phyloP scores from a whole-genome alignment of 1,140 invertebrate species.

The Thereuonema tuberculata region DNA sequence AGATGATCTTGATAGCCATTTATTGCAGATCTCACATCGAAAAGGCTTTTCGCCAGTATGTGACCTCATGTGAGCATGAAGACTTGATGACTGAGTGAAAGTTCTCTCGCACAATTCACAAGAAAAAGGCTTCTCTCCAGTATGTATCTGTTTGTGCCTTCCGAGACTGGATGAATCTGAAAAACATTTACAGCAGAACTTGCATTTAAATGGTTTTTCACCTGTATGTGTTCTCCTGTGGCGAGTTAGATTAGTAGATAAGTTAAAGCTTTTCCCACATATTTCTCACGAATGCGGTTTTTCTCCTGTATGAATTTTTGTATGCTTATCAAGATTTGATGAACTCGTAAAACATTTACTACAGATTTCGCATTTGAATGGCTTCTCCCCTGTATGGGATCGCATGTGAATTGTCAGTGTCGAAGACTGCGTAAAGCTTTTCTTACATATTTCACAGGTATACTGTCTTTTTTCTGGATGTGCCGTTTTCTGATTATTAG shows the following conservation, averaged over 20 bases:
- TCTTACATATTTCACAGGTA: too few species aligned
- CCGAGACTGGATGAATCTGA: not conserved
- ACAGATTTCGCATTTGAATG: not conserved
- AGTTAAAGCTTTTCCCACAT: not conserved
- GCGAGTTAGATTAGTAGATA: not conserved
- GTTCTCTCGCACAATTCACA: not conserved
- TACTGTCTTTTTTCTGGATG: too few species aligned
- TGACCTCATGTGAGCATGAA: not conserved
- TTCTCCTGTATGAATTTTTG: not conserved
- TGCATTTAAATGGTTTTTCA: not conserved
- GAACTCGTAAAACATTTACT: not conserved
- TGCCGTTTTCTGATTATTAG: too few species aligned
- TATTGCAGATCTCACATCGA: not conserved
- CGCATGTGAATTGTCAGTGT: too few species aligned
- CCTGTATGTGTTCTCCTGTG: not conserved
- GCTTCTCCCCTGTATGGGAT: too few species aligned
- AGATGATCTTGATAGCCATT: too few species aligned
- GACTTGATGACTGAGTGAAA: not conserved
- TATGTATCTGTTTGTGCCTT: not conserved
- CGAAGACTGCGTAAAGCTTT: too few species aligned
- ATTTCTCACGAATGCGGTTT: not conserved
- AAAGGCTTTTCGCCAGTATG: not conserved
- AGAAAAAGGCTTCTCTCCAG: not conserved
- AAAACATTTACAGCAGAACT: not conserved
- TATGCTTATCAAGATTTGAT: not conserved